These are phyloP conservation scores for Thalassophryne amazonica DNA, from an alignment of 2,797 vertebrate species.

Conservation along the genomic window DNA sequence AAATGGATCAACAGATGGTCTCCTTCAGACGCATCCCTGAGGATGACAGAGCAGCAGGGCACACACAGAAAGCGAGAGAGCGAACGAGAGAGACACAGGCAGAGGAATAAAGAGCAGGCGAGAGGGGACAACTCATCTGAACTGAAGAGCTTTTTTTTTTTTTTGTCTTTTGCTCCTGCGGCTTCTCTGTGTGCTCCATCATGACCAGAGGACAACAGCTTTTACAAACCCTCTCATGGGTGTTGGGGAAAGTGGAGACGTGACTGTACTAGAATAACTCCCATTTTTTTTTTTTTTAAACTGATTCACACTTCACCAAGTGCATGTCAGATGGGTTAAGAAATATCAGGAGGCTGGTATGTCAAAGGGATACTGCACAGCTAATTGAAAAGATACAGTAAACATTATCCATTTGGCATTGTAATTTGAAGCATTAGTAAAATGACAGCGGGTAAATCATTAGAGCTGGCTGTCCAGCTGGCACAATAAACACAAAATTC, in stretches of 20 bases:
- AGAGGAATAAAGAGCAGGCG: constrained; percentile 34
- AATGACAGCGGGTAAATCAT: constrained; percentile 41
- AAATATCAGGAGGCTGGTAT: constrained; percentile 40
- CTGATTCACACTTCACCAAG: constrained; percentile 53
- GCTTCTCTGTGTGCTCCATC: constrained; percentile 41
- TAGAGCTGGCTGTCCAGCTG: constrained; percentile 22
- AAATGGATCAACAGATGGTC: constrained; percentile 83
- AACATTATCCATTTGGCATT: constrained; percentile 32
- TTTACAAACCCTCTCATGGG: constrained; percentile 54
- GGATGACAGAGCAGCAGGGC: constrained; percentile 73
- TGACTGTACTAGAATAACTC: constrained; percentile 57
- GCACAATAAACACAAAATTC: constrained; percentile 15
- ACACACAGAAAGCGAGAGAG: constrained; percentile 44
- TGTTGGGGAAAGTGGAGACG: constrained; percentile 32
- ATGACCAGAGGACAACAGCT: constrained; percentile 66
- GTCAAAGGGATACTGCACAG: constrained; percentile 27
- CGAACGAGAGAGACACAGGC: constrained; percentile 35
- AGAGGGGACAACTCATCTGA: constrained; percentile 22
- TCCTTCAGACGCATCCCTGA: constrained; percentile 76
- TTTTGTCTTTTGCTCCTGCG: constrained; percentile 35
- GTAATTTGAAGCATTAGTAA: constrained; percentile 18
- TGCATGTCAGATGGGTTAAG: constrained; percentile 39
- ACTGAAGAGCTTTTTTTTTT: constrained; percentile 49
- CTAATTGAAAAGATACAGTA: constrained; percentile 43
- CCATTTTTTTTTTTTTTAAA: constrained; percentile 62